Percentiles rank a stretch among this genome's conserved stretches.
Conservation (phyloP, 2,888 invertebrate genomes). For the Temnothorax rugatulus region DNA sequence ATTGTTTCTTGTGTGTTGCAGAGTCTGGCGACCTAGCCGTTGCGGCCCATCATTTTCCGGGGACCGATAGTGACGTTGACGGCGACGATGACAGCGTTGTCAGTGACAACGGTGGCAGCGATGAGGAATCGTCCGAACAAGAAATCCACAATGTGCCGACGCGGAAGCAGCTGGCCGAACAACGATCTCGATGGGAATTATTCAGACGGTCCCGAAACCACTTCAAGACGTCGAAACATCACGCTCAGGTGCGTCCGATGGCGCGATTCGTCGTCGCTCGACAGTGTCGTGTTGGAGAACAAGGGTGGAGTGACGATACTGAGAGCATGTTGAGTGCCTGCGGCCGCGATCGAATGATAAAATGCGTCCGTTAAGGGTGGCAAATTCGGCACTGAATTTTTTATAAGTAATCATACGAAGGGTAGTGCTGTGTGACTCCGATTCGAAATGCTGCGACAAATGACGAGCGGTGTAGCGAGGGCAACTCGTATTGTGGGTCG, state of each 20-base stretch:
- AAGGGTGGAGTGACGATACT: constrained; percentile 45
- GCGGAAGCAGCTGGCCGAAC: constrained; percentile 65
- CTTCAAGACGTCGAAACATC: constrained; percentile 67
- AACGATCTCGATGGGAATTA: constrained; percentile 68
- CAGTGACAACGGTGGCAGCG: constrained; percentile 58
- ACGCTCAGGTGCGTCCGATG: constrained; percentile 50
- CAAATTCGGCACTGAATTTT: constrained; percentile 20
- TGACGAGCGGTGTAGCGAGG: constrained; percentile 11
- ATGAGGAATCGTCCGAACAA: constrained; percentile 68
- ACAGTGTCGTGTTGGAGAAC: constrained; percentile 43
- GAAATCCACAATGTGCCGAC: constrained; percentile 64
- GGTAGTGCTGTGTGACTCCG: constrained; percentile 6
- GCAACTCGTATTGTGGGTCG: constrained; percentile 24
- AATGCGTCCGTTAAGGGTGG: background rate
- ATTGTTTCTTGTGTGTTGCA: constrained; percentile 79
- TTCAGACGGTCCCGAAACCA: constrained; percentile 65
- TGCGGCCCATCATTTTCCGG: constrained; percentile 76
- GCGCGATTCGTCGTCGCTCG: constrained; percentile 30
- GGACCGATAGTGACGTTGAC: constrained; percentile 64
- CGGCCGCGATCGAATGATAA: constrained; percentile 19
- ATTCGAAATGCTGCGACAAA: constrained; percentile 35
- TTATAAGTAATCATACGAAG: constrained; percentile 30
- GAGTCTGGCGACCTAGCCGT: constrained; percentile 85
- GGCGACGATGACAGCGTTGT: constrained; percentile 40
- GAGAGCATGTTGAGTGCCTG: constrained; percentile 42